These are phyloP conservation scores for Lypha dubia DNA, from an alignment of 2,888 invertebrate genomes.

Conservation along the genomic window DNA sequence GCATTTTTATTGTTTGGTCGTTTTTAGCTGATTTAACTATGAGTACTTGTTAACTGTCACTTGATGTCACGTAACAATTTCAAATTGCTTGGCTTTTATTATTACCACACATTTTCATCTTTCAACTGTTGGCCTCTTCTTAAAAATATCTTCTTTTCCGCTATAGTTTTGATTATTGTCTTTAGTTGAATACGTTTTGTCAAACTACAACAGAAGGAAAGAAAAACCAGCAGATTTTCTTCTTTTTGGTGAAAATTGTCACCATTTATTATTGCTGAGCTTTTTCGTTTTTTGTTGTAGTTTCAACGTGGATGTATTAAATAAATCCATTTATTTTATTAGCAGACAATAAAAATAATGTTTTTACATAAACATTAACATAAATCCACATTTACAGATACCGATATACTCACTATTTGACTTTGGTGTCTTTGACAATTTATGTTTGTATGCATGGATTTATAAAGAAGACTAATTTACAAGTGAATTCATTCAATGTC, in stretches of 20 bases:
- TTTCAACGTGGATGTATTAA: slow-evolving; percentile 75
- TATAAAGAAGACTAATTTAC: slow-evolving; percentile 74
- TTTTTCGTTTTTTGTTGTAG: slow-evolving; percentile 23
- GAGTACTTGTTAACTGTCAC: slow-evolving; percentile 72
- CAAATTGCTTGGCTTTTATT: slow-evolving; percentile 68
- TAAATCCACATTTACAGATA: slow-evolving; percentile 38
- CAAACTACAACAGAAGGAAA: slow-evolving; percentile 17
- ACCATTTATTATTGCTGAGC: slow-evolving; percentile 66
- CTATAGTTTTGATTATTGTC: not conserved
- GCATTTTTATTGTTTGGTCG: slow-evolving; percentile 11
- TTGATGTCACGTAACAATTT: slow-evolving; percentile 72
- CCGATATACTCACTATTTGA: slow-evolving; percentile 29
- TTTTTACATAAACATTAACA: slow-evolving; percentile 73
- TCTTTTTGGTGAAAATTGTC: slow-evolving; percentile 63
- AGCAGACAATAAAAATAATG: slow-evolving; percentile 80
- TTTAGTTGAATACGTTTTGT: slow-evolving; percentile 24
- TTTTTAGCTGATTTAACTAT: slow-evolving; percentile 67
- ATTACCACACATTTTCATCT: slow-evolving; percentile 72
- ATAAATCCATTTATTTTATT: slow-evolving; percentile 83
- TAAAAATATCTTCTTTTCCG: slow-evolving; percentile 2
- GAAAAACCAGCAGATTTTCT: slow-evolving; percentile 70
- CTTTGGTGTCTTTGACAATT: slow-evolving; percentile 10
- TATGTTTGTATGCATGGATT: slow-evolving; percentile 42
- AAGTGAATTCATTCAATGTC: slow-evolving; percentile 74
- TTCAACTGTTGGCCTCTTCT: slow-evolving; percentile 63